Evolutionary conservation across 2,113 vertebrate species (phyloP).

Genomic region (Eira barbara): DNA sequence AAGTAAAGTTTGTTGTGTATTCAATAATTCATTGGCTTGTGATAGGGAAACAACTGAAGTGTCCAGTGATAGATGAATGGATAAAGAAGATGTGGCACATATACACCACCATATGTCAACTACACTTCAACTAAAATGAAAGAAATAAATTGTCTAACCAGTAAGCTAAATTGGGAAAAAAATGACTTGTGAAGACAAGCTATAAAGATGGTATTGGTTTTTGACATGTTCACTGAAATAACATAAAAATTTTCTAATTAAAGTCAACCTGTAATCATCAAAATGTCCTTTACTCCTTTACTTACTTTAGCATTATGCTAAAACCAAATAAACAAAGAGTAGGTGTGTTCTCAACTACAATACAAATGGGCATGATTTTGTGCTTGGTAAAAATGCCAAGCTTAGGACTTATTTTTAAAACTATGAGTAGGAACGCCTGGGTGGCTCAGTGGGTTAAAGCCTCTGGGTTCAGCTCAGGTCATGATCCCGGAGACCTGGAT

Average conservation of each 20-base stretch:
- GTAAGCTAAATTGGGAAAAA: not conserved
- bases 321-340: slow-evolving; percentile 3
- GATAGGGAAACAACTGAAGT: not conserved
- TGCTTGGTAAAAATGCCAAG: not conserved
- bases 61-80: not conserved
- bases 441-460: too few relatives aligned
- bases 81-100: not conserved
- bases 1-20: not conserved
- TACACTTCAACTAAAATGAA: not conserved
- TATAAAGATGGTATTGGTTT: not conserved
- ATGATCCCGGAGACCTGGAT: too few relatives aligned
- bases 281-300: not conserved
- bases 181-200: not conserved
- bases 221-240: not conserved
- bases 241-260: not conserved
- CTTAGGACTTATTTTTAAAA: not conserved
- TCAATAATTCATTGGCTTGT: not conserved
- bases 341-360: not conserved
- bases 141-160: not conserved
- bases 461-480: too few relatives aligned
- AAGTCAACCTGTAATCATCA: not conserved
- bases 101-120: not conserved
- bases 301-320: not conserved
- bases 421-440: not conserved
- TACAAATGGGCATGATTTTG: not conserved